Percentiles rank a stretch among this genome's conserved stretches.
These are phyloP conservation scores for Heliconius cydno DNA, from an alignment of 2,888 invertebrate genomes.

Conservation along the genomic window DNA sequence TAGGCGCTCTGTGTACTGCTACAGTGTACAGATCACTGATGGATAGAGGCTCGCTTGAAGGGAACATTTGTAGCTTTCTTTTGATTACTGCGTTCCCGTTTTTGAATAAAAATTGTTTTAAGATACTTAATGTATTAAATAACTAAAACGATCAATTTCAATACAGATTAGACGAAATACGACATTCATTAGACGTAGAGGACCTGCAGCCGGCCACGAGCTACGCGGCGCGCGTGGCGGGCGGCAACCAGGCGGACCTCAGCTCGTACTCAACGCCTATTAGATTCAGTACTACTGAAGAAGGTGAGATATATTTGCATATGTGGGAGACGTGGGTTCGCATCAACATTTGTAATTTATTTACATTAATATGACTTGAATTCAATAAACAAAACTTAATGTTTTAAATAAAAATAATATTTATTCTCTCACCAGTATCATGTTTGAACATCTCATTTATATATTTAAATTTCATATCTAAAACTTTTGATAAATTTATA, in stretches of 20 bases:
- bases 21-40: slow-evolving; percentile 46
- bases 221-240: slow-evolving; percentile 75
- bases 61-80: too few species aligned
- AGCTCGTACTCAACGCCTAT: slow-evolving; percentile 74
- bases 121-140: neutral
- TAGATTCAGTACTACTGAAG: slow-evolving; percentile 76
- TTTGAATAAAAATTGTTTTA: too few species aligned
- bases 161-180: slow-evolving; percentile 68
- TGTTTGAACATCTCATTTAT: neutral
- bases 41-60: neutral
- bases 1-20: neutral
- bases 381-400: neutral
- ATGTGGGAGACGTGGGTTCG: too few species aligned
- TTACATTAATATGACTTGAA: neutral
- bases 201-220: slow-evolving; percentile 73
- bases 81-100: too few species aligned
- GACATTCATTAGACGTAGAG: slow-evolving; percentile 71
- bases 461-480: neutral
- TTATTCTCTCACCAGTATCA: too few species aligned
- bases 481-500: neutral
- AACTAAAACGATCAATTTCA: neutral
- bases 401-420: neutral
- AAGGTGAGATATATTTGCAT: slow-evolving; percentile 60
- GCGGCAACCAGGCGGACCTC: slow-evolving; percentile 75
- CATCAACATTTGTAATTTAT: too few species aligned